Base-by-base conservation (phyloP, 2,113 vertebrate genomes). In the Spea multiplicata region DNA sequence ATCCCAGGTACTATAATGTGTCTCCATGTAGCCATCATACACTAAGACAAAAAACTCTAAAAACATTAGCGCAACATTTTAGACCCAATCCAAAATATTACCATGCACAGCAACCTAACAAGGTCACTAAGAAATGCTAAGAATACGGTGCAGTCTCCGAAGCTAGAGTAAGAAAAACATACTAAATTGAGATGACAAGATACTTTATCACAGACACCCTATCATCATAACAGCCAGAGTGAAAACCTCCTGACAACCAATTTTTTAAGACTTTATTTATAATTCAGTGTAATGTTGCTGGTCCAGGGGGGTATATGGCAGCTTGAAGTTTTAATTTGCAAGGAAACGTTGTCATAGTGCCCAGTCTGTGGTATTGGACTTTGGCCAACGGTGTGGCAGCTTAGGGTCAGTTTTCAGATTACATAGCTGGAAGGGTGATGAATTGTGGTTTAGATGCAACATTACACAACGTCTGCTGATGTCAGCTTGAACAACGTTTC, bases 391-490 rank as follows among this genome's bases (percentile, higher is more conserved):
- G 49, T 83, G 68, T 80, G 81, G 69, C 75, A 88, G 71, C 80
- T 52, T 75, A 86, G 83, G 81, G 86, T 80, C 82, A 81, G 52
- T 50, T 78, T 84, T 88, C 30, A 88, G 84, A 84, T 81, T 86
- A 17, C n/a, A 83, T 82, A 64, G 74, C 65, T 71, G 84, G 84
- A 82, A 85, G 71, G 61, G 79, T 88, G 86, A 87, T 88, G 88
- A 90, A 86, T 87, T 88, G 87, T 85, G 78, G 85, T 83, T 86
- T 89, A 85, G 83, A 83, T 88, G 71, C 13, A 62, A 53, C 65
- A 87, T 91, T 88, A 86, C 84, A 82, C 75, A 89, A 85, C 0
- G 86, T 89, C 86, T 91, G 83, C 87, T 89, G 86, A 87, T 82
- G 88, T 89, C 80, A 70, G 85, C 81, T 86, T 84, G 48, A 81